phyloP scores from a whole-genome alignment of 2,888 invertebrate genomes.

The Furcula furcula region DNA sequence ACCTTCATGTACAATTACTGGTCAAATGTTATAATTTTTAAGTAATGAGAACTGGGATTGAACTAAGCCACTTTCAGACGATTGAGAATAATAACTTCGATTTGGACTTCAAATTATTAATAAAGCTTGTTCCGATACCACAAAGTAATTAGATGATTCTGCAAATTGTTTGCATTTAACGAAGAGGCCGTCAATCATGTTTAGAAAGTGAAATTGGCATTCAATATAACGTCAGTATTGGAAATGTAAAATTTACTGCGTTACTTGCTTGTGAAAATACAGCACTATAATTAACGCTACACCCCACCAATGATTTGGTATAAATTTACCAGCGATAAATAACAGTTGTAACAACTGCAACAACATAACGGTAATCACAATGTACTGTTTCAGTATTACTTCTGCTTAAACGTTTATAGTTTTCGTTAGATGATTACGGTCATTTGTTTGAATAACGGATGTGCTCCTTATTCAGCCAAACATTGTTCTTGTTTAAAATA shows the following conservation, averaged over 20 bases:
- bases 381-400: slow-evolving; percentile 4
- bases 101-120: slow-evolving; percentile 9
- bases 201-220: slow-evolving; percentile 26
- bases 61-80: slow-evolving; percentile 6
- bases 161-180: slow-evolving; percentile 16
- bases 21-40: too few species aligned
- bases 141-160: slow-evolving; percentile 24
- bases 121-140: slow-evolving; percentile 7
- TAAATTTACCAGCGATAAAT: slow-evolving; percentile 7
- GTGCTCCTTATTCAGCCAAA: slow-evolving; percentile 13
- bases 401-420: neutral
- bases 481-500: slow-evolving; percentile 3
- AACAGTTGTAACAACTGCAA: slow-evolving; percentile 6
- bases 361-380: slow-evolving; percentile 8
- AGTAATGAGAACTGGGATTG: too few species aligned
- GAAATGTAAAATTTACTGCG: slow-evolving; percentile 12
- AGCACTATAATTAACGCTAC: slow-evolving; percentile 17
- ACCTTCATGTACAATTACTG: too few species aligned
- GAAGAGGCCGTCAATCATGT: slow-evolving; percentile 21
- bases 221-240: slow-evolving; percentile 10
- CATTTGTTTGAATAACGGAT: slow-evolving; percentile 22
- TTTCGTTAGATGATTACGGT: slow-evolving; percentile 7
- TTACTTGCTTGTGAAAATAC: slow-evolving; percentile 4
- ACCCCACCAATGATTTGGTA: slow-evolving; percentile 2
- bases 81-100: slow-evolving; percentile 6